These are phyloP conservation scores for Luidia sarsii DNA, from an alignment of 53 echinoderm and acorn worm species.

Conservation along the genomic window DNA sequence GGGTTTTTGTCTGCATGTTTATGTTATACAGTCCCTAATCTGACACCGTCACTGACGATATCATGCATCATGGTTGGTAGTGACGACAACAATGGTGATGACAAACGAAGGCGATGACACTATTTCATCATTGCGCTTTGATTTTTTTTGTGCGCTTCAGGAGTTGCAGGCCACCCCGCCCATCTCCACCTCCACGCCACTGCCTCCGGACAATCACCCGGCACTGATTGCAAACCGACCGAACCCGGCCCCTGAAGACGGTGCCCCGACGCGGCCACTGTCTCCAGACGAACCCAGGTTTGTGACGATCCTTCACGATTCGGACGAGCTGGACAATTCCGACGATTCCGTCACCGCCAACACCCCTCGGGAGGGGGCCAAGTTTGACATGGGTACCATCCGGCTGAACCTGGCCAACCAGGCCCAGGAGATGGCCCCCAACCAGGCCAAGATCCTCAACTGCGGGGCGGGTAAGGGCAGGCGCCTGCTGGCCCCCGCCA, in stretches of 20 bases:
- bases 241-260: background rate
- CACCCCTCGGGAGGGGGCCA: conserved; percentile 53
- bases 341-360: background rate
- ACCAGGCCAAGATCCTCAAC: conserved; percentile 26
- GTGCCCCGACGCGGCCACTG: background rate
- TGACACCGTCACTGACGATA: too few relatives aligned
- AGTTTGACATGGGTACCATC: conserved; percentile 86
- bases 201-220: conserved; percentile 86
- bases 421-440: background rate
- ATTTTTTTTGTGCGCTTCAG: too few relatives aligned
- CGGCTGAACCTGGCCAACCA: conserved; percentile 68
- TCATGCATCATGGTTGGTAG: too few relatives aligned
- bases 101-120: too few relatives aligned
- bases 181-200: conserved; percentile 86
- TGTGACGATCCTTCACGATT: conserved; percentile 35
- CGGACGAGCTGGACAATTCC: conserved; percentile 9
- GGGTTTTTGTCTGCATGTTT: too few relatives aligned
- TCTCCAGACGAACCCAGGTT: background rate
- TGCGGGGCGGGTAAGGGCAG: conserved; percentile 1
- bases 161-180: conserved; percentile 92
- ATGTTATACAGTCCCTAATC: too few relatives aligned
- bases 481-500: conserved; percentile 2
- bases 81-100: too few relatives aligned
- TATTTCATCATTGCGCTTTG: too few relatives aligned
- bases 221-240: conserved; percentile 63